Conservation (phyloP, 2,113 vertebrate genomes). For the Cyanoramphus novaezelandiae region DNA sequence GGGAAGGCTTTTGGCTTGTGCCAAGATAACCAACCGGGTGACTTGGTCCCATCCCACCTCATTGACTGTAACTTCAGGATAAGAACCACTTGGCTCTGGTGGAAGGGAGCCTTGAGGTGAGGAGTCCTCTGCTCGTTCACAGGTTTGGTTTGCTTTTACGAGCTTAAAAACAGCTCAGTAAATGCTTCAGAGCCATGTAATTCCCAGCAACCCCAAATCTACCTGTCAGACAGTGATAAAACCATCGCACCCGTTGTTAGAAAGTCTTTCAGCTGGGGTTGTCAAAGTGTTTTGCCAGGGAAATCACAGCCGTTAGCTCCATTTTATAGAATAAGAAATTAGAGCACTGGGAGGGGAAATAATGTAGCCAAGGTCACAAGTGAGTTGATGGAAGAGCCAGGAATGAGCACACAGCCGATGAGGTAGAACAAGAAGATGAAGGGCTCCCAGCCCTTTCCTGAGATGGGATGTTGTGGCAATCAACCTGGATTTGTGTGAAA, state of each 20-base stretch:
- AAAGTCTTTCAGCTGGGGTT: neutral
- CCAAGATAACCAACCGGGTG: neutral
- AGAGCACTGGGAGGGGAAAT: neutral
- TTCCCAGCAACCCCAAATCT: conserved; percentile 4
- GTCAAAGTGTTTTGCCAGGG: neutral
- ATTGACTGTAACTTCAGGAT: neutral
- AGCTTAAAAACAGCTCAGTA: neutral
- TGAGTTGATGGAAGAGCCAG: neutral
- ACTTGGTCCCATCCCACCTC: neutral
- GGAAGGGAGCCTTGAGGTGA: neutral
- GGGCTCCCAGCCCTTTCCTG: neutral
- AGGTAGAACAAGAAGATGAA: neutral
- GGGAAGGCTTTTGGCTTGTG: neutral
- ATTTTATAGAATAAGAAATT: neutral
- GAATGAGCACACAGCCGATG: neutral
- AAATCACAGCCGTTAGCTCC: neutral
- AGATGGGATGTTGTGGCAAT: neutral
- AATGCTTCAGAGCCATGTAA: neutral
- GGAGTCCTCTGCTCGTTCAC: neutral
- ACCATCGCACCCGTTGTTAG: neutral
- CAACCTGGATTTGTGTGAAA: neutral
- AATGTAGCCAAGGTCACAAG: fast-evolving
- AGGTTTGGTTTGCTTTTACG: neutral
- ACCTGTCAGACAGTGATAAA: neutral
- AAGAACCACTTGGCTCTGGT: neutral